Evolutionary conservation across 2,888 invertebrate genomes (phyloP).

Genomic region (Euplexia lucipara): DNA sequence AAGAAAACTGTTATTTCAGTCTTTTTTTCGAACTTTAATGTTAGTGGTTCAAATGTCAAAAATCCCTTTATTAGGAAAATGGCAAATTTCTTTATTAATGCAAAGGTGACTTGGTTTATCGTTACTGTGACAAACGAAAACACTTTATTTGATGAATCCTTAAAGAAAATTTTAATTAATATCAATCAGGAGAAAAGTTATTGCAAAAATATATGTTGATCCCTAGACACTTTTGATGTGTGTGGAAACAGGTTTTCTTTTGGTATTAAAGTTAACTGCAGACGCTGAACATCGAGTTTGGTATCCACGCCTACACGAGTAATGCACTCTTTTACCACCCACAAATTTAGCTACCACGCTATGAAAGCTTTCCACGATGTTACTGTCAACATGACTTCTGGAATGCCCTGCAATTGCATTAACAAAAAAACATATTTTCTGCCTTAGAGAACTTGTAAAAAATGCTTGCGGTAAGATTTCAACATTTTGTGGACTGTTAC

Average conservation of each 20-base stretch:
- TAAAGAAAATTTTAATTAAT: no score
- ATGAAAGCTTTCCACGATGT: constrained; percentile 16
- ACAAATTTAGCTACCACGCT: constrained; percentile 17
- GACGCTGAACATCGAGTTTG: constrained; percentile 19
- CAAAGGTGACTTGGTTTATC: no score
- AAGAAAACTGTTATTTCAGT: no score
- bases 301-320: constrained; percentile 16
- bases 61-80: no score
- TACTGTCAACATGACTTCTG: constrained; percentile 23
- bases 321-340: constrained; percentile 19
- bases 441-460: constrained; percentile 17
- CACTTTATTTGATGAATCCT: no score
- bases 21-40: no score
- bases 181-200: no score
- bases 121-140: no score
- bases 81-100: no score
- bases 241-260: constrained; percentile 8
- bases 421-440: constrained; percentile 4
- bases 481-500: background rate
- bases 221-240: no score
- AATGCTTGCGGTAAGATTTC: constrained; percentile 10
- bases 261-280: constrained; percentile 13
- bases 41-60: no score
- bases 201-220: no score
- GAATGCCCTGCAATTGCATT: constrained; percentile 9